Conservation (phyloP, 2,888 invertebrate species). For the Drosophila mulleri region DNA sequence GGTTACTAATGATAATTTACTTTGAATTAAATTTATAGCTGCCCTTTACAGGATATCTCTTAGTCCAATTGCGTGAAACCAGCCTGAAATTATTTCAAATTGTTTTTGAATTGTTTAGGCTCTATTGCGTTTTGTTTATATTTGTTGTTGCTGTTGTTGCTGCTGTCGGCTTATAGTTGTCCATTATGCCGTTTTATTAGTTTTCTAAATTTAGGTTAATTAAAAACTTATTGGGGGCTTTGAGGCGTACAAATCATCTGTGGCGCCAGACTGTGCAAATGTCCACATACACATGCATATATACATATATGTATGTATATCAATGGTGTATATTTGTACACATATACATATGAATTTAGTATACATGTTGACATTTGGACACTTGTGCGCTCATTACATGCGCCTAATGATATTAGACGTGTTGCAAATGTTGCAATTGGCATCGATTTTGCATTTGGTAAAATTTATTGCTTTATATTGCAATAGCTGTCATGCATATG, state of each 20-base stretch:
- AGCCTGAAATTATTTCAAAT: slow-evolving; percentile 16
- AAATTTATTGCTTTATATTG: slow-evolving; percentile 67
- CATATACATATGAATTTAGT: not conserved
- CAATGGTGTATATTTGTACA: not conserved
- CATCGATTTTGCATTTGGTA: slow-evolving; percentile 69
- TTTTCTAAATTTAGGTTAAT: slow-evolving; percentile 77
- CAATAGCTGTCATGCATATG: slow-evolving; percentile 43
- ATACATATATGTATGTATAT: too few relatives aligned
- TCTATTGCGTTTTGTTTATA: slow-evolving; percentile 25
- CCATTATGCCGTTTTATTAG: slow-evolving; percentile 70
- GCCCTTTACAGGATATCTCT: not conserved
- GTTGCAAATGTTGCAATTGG: slow-evolving; percentile 58
- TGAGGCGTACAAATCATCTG: slow-evolving; percentile 15
- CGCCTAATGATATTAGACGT: slow-evolving; percentile 40
- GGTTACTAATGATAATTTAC: too few relatives aligned
- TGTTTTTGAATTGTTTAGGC: slow-evolving; percentile 61
- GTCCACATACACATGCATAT: not conserved
- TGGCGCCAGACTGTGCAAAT: slow-evolving; percentile 13
- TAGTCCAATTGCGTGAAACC: not conserved
- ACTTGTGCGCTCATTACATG: slow-evolving; percentile 37
- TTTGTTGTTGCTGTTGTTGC: slow-evolving; percentile 24
- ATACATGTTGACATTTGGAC: not conserved
- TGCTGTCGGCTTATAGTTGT: slow-evolving; percentile 21
- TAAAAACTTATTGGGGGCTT: slow-evolving; percentile 73
- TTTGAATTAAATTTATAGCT: too few relatives aligned